phyloP scores from a whole-genome alignment of 2,888 invertebrate species.

The Himalopsyche japonica region DNA sequence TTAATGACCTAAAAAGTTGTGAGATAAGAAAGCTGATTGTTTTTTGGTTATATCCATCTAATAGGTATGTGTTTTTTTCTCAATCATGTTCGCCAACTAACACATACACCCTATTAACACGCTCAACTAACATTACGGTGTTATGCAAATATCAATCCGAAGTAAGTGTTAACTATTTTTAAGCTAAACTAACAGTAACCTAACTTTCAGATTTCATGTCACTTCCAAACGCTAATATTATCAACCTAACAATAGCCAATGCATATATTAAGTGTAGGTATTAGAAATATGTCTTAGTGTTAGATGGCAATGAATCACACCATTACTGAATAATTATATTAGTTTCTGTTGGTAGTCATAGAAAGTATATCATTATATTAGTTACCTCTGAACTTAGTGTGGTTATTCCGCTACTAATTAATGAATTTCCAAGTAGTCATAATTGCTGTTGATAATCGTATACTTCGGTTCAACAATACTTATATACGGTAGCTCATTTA shows the following conservation, averaged over 20 bases:
- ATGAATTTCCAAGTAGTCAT: no score
- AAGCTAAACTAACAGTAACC: background rate
- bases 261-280: background rate
- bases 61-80: background rate
- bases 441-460: no score
- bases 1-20: background rate
- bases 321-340: background rate
- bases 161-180: background rate
- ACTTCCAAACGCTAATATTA: background rate
- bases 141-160: background rate
- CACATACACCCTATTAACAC: background rate
- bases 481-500: no score
- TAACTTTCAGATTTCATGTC: background rate
- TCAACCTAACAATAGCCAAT: background rate
- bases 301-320: background rate
- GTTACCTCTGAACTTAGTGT: background rate
- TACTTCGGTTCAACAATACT: no score
- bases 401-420: background rate
- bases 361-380: background rate
- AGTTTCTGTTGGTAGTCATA: background rate
- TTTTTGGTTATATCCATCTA: background rate
- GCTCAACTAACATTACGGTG: background rate
- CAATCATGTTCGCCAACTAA: background rate
- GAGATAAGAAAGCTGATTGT: conserved; percentile 6
- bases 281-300: background rate